Conservation (phyloP, 1,140 invertebrate genomes). For the Pseudomyrmex pallidus region DNA sequence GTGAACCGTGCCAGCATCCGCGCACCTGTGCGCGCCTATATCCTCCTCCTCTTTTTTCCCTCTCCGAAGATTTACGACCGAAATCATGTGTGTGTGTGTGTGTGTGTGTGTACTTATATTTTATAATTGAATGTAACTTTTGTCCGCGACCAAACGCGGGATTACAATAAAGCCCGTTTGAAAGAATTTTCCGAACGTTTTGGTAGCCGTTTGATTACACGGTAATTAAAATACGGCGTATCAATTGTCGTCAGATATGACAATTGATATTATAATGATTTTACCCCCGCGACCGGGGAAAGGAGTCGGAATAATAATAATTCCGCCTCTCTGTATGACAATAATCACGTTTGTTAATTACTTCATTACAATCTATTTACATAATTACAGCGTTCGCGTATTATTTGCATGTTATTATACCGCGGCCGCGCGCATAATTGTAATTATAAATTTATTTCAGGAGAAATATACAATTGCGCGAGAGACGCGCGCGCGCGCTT, state of each 20-base stretch:
- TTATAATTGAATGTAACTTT: too few relatives aligned
- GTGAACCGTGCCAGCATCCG: background rate
- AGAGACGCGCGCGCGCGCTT: background rate
- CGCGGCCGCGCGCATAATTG: conserved; percentile 35
- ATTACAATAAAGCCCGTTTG: too few relatives aligned
- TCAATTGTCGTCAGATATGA: background rate
- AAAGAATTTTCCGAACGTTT: too few relatives aligned
- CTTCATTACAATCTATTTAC: conserved; percentile 57
- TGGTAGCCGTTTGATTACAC: background rate
- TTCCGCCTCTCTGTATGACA: background rate
- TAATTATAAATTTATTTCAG: conserved; percentile 39
- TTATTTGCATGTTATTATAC: conserved; percentile 54
- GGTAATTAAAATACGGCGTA: background rate
- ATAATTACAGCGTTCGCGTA: conserved; percentile 34
- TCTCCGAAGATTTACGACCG: too few relatives aligned
- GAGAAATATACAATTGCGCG: background rate
- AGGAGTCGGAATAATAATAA: conserved; percentile 26
- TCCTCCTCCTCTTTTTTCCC: too few relatives aligned
- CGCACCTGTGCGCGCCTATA: too few relatives aligned
- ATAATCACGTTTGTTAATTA: conserved; percentile 60
- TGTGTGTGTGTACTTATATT: too few relatives aligned
- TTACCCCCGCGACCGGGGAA: background rate
- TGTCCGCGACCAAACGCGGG: too few relatives aligned
- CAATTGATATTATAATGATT: conserved; percentile 34
- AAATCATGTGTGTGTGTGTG: too few relatives aligned